Base-by-base conservation (phyloP, 1,140 invertebrate genomes). In the Ostrea edulis region DNA sequence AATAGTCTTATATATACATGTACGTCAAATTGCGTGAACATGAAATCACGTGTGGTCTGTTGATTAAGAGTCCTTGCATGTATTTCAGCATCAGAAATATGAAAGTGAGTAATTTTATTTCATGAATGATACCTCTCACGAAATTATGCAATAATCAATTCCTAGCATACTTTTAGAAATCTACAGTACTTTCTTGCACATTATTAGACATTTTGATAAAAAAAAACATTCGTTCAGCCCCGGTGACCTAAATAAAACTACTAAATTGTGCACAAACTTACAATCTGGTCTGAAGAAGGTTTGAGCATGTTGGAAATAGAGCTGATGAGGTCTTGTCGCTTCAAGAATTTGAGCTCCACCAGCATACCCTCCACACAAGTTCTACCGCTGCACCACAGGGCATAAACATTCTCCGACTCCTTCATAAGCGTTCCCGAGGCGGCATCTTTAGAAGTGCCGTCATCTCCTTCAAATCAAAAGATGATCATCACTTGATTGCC, bases 351-450 rank as follows among this genome's bases (percentile, higher is more conserved):
- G 25, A 99, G 95, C 92, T 99, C 98, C 0, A 99, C 97, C 29
- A 99, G 96, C 98, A 99, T 98, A 20, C 98, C 98, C 94, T 99
- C 98, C 91, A 98, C 98, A 92, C 97, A 98, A 9, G 97, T 96
- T 81, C 99, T 95, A 0, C 99, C 99, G 92, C 98, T 98, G 93
- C 98, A 99, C 97, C 99, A 99, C 83, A 99, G 96, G 12, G 97
- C 98, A 94, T 98, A 99, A 35, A 97, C 96, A 93, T 98, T 98
- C 94, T 99, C 98, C 44, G 98, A 98, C 94, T 99, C 98, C 94
- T 99, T 99, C 25, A 95, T 94, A 35, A 96, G 90, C 89, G 98
- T 96, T 11, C 96, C 97, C 89, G 96, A 86, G 95, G 95, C 91
- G 96, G 96, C 96, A 88, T 96, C 96, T 95, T 96, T 97, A 92